Evolutionary conservation across 1,140 invertebrate species (phyloP).

Genomic region (Marisa cornuarietis): DNA sequence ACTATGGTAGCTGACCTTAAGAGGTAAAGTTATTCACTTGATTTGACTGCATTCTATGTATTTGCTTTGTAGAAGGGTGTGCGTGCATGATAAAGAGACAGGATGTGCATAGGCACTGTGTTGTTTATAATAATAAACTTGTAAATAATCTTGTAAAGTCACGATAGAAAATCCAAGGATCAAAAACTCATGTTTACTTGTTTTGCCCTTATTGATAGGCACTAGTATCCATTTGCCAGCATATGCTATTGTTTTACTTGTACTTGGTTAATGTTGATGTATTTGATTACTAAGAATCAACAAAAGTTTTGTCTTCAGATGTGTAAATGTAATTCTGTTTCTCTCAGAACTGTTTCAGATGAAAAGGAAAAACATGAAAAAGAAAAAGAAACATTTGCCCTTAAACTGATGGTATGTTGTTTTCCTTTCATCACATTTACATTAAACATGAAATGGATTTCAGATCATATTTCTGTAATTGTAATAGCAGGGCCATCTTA

Average conservation of each 20-base stretch:
- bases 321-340: background rate
- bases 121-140: too few relatives aligned
- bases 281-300: background rate
- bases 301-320: background rate
- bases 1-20: constrained; percentile 53
- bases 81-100: too few relatives aligned
- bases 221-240: too few relatives aligned
- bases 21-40: constrained; percentile 34
- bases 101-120: too few relatives aligned
- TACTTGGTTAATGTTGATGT: background rate
- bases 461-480: too few relatives aligned
- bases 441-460: too few relatives aligned
- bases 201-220: too few relatives aligned
- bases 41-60: background rate
- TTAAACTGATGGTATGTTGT: constrained; percentile 46
- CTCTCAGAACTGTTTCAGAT: constrained; percentile 43
- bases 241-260: background rate
- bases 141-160: too few relatives aligned
- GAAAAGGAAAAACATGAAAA: constrained; percentile 45
- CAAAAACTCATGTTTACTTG: too few relatives aligned
- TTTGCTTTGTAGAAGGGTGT: too few relatives aligned
- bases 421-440: background rate
- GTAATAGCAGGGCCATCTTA: background rate
- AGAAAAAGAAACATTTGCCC: constrained; percentile 45
- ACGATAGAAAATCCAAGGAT: too few relatives aligned